Percentiles rank a stretch among this genome's conserved stretches.
These are phyloP conservation scores for Phaedon cochleariae DNA, from an alignment of 2,888 invertebrate genomes.

Conservation along the genomic window DNA sequence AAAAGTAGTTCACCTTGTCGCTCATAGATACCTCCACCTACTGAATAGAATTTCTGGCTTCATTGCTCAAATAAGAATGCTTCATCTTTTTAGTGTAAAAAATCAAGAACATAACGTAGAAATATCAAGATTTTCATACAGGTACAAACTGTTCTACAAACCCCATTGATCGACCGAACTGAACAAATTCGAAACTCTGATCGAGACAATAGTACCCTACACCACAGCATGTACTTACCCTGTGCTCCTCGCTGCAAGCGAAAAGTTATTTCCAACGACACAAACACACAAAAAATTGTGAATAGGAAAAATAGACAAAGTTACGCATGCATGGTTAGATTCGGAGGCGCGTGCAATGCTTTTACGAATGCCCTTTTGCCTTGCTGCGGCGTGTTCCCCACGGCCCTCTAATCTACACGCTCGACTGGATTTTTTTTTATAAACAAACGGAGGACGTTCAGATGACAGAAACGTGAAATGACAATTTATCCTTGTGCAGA, in stretches of 20 bases:
- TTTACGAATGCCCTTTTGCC: slow-evolving; percentile 59
- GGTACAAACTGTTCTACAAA: too few relatives aligned
- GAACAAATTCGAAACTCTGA: slow-evolving; percentile 5
- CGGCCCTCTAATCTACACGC: slow-evolving; percentile 21
- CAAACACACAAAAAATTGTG: slow-evolving; percentile 35
- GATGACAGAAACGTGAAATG: neutral
- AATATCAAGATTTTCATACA: too few relatives aligned
- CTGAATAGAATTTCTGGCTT: too few relatives aligned
- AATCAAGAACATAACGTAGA: too few relatives aligned
- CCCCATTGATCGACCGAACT: neutral
- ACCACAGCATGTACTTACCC: slow-evolving; percentile 58
- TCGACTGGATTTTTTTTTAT: too few relatives aligned
- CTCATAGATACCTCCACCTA: too few relatives aligned
- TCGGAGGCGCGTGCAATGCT: slow-evolving; percentile 60
- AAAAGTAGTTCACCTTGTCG: too few relatives aligned
- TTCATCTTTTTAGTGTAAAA: too few relatives aligned
- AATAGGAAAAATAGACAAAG: slow-evolving; percentile 48
- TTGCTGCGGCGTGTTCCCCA: slow-evolving; percentile 60
- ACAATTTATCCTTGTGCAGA: neutral
- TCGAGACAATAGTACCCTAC: slow-evolving; percentile 43
- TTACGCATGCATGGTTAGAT: slow-evolving; percentile 57
- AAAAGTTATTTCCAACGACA: slow-evolving; percentile 46
- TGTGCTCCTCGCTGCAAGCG: slow-evolving; percentile 58
- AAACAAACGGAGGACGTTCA: neutral
- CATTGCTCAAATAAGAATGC: too few relatives aligned